Evolutionary conservation across 2,888 invertebrate genomes (phyloP), one percentile per base, ranked within the genome.

Genomic region (Notocelia uddmanniana): DNA sequence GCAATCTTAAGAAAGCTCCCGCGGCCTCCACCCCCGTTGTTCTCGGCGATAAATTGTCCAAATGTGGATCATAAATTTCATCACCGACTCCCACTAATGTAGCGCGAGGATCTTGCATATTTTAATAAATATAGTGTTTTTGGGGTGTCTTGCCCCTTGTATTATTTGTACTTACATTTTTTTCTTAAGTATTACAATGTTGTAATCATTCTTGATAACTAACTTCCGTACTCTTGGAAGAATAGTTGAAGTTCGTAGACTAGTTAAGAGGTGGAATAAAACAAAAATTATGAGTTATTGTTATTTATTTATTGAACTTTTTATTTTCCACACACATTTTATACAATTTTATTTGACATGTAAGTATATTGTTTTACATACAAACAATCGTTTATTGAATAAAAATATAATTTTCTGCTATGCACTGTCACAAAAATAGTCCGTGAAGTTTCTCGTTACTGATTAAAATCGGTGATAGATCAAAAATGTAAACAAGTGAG

Each of bases 31-130:
- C 74, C 78, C 78, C 77, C 80, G 75, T 81, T 80, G 79, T 77
- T 76, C 74, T 66, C 57, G 80, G 85, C 80, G 74, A 88, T 91
- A 91, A 91, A 91, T 91, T 87, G 77, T 77, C 78, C 80, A 85
- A 91, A 90, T 88, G 87, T 81, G 81, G 81, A 77, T 81, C 85
- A 90, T 91, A 90, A 91, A 91, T 91, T 86, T 81, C 84, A 82
- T 83, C 89, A 82, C 85, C 84, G 81, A 67, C 79, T 79, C 76
- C 75, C 80, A 84, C 85, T 89, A 90, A 90, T 89, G 88, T 87
- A 86, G 81, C 86, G 84, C 74, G 79, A 73, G 80, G 79, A 80
- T 78, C 79, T 82, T 80, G 77, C 62, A 74, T 76, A 69, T 74
- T 68, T 62, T n/a, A 60, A 62, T 48, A 62, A 62, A 62, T 60